Base-by-base conservation (phyloP, 2,113 vertebrate species). In the Parus major region DNA sequence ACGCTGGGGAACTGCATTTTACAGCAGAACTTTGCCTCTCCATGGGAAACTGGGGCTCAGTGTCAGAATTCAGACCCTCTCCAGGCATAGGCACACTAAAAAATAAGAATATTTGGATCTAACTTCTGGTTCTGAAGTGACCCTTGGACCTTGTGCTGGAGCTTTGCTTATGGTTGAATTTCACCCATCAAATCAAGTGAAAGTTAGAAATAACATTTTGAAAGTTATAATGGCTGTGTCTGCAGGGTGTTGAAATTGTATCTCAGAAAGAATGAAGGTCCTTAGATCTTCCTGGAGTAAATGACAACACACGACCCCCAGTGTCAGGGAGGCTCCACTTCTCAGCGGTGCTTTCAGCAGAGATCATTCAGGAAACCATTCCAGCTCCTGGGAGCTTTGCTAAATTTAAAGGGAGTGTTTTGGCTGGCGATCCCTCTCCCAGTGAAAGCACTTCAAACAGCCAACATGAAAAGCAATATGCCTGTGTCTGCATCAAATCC, bases 71-170 rank as follows among this genome's bases (percentile, higher is more conserved):
- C 69, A 63, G 6, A n/a, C 23, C n/a, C 31, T 59, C 44, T 78
- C 60, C 80, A 71, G 47, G 17, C 68, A 81, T 0, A 60, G 49
- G 24, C 12, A 64, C 50, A 88, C 11, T 17, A 27, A 18, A 64
- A 47, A 16, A 31, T 2, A 71, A 24, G 8, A 50, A 19, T 47
- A 28, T 27, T 56, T 41, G 27, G 18, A 56, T 81, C 21, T 56
- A 19, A 81, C 17, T 75, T 75, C 24, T 59, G 56, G 3, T 83
- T 88, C 75, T 52, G 61, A 86, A 90, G 41, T 70, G 75, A 73
- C 53, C 55, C 28, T 50, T 82, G 79, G 59, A 80, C 68, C 59
- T 95, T 83, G 93, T 81, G 88, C 88, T 94, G 93, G 93, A 91
- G 76, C 90, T 96, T 93, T 96, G 88, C 86, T 66, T 46, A 59